These are phyloP conservation scores for Ormyrus thymus DNA, from an alignment of 2,888 invertebrate species.

Conservation along the genomic window DNA sequence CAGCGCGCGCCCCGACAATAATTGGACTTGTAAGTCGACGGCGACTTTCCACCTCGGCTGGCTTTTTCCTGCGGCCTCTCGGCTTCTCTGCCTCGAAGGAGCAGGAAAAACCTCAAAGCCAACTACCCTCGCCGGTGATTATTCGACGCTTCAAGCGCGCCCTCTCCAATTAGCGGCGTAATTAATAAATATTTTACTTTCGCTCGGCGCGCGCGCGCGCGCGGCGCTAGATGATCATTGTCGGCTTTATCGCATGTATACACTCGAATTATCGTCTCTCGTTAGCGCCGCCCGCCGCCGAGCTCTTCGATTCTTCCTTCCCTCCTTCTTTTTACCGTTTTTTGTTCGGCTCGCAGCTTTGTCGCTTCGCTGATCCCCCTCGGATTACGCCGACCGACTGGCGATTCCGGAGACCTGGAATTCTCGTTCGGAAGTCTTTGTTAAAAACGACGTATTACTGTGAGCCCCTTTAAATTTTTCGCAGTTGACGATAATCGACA, in stretches of 20 bases:
- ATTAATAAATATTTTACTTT: slow-evolving; percentile 68
- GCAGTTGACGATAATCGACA: no score
- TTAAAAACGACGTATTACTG: no score
- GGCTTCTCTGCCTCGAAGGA: slow-evolving; percentile 5
- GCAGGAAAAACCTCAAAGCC: slow-evolving; percentile 57
- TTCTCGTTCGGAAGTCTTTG: not conserved
- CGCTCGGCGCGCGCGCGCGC: slow-evolving; percentile 36
- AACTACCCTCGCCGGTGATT: slow-evolving; percentile 44
- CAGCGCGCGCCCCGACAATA: slow-evolving; percentile 11
- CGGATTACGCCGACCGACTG: not conserved
- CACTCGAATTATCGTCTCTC: slow-evolving; percentile 50
- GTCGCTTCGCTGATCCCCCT: slow-evolving; percentile 23
- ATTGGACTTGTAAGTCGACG: slow-evolving; percentile 37
- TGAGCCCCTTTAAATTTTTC: no score
- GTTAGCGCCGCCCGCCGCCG: slow-evolving; percentile 28
- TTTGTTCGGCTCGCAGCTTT: slow-evolving; percentile 15
- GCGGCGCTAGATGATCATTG: slow-evolving; percentile 20
- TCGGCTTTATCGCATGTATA: slow-evolving; percentile 45
- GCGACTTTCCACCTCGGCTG: slow-evolving; percentile 17
- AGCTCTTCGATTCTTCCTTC: slow-evolving; percentile 11
- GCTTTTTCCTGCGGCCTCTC: slow-evolving; percentile 13
- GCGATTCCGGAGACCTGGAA: not conserved
- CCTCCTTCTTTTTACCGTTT: not conserved
- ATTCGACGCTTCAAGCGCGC: slow-evolving; percentile 38
- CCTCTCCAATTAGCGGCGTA: slow-evolving; percentile 63